Evolutionary conservation across 1,140 invertebrate species (phyloP).

Genomic region (Frieseomelitta varia): DNA sequence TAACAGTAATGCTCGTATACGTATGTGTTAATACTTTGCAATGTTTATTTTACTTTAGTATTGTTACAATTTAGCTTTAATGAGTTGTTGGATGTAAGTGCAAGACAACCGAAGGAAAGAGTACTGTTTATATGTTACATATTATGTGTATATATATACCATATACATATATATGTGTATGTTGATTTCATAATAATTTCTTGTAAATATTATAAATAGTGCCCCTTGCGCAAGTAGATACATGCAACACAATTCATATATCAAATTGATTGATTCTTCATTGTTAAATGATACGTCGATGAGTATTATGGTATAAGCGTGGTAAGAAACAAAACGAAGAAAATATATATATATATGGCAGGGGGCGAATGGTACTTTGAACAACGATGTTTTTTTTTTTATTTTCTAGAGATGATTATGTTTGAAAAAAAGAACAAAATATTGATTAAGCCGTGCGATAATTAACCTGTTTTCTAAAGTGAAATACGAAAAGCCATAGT

Average conservation of each 20-base stretch:
- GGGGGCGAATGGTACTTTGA: slow-evolving; percentile 54
- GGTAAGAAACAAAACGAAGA: slow-evolving; percentile 1
- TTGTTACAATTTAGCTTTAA: slow-evolving; percentile 70
- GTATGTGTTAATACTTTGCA: slow-evolving; percentile 67
- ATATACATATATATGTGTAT: slow-evolving; percentile 28
- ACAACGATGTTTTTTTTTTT: slow-evolving; percentile 38
- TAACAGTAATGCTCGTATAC: slow-evolving; percentile 69
- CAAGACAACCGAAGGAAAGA: slow-evolving; percentile 31
- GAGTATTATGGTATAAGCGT: background rate
- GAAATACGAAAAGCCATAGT: slow-evolving; percentile 30
- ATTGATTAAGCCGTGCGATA: background rate
- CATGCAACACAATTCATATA: slow-evolving; percentile 2
- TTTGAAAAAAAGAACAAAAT: background rate
- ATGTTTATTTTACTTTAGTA: slow-evolving; percentile 70
- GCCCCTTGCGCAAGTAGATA: slow-evolving; percentile 15
- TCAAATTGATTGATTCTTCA: background rate
- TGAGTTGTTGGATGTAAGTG: slow-evolving; percentile 56
- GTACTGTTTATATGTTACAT: slow-evolving; percentile 41
- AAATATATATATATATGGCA: slow-evolving; percentile 18
- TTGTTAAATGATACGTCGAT: background rate
- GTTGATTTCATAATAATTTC: slow-evolving; percentile 48
- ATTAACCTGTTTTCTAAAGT: slow-evolving; percentile 13
- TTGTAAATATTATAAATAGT: slow-evolving; percentile 52
- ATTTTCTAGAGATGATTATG: background rate
- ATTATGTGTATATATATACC: slow-evolving; percentile 46